Base-by-base conservation (phyloP, 2,113 vertebrate genomes). In the Arenaria interpres region DNA sequence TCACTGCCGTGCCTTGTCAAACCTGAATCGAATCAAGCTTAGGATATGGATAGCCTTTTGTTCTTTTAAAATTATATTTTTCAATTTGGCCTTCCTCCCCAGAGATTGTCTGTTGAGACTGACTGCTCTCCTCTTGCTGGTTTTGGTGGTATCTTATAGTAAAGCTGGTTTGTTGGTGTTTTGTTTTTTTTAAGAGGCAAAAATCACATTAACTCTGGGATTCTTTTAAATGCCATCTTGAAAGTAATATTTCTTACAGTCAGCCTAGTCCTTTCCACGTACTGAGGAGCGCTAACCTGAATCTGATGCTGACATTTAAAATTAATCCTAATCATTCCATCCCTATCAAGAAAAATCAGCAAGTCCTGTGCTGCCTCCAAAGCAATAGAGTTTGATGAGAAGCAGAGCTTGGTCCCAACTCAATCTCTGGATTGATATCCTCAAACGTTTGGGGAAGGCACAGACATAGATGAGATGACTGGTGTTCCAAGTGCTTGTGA, bases 151-250 rank as follows among this genome's bases (percentile, higher is more conserved):
- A 59, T 35, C 62, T 79, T 30, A 35, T 12, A n/a, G 30, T 3
- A 41, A 53, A 8, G 67, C 18, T 46, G 50, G 4, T 14, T 74
- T 30, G 13, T 79, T 66, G 7, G 75, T 59, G 7, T 8, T 16
- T 73, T 45, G n/a, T n/a, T 48, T 56, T 28, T 46, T 37, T 43
- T 56, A 37, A 57, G 84, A 76, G 79, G 53, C 8, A n/a, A 73
- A 94, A 92, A 90, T 80, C 85, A 15, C 59, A 77, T 84, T 86
- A 88, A 45, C 32, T 57, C 50, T n/a, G 24, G 14, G 54, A 53
- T 93, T 93, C 85, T 67, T 94, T 69, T 76, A 96, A 96, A 96
- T 90, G 62, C 90, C 78, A 77, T 9, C 27, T 41, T 66, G 45
- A 50, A 48, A 88, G 39, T 3, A 12, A 5, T 37, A 80, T 95